A percentile compares a stretch with the other conserved stretches of the same genome.
Conservation (phyloP, 2,113 vertebrate species). For the Sinocyclocheilus anshuiensis region DNA sequence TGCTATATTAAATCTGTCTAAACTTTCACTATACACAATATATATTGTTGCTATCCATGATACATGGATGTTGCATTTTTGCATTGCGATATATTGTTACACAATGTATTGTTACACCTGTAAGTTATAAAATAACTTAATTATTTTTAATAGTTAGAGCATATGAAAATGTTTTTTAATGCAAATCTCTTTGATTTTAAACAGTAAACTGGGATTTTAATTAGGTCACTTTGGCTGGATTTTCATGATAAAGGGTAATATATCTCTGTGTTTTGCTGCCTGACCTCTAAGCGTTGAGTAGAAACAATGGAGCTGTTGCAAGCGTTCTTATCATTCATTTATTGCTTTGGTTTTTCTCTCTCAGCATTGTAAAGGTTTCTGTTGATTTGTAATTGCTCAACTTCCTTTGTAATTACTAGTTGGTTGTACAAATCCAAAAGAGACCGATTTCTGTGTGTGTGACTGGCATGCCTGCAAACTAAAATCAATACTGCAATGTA, state of each 20-base stretch:
- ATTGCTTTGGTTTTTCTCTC: constrained; percentile 5
- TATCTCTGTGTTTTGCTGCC: background rate
- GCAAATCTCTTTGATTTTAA: background rate
- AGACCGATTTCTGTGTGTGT: constrained; percentile 10
- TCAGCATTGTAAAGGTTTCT: background rate
- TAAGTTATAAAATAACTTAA: too few relatives aligned
- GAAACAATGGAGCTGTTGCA: background rate
- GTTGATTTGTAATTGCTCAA: constrained; percentile 7
- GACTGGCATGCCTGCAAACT: constrained; percentile 38
- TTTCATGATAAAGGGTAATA: background rate
- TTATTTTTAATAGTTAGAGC: too few relatives aligned
- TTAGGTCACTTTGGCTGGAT: background rate
- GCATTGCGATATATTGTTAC: background rate
- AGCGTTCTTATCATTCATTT: background rate
- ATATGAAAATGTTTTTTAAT: background rate
- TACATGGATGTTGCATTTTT: background rate
- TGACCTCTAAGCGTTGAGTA: background rate
- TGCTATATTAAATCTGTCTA: background rate
- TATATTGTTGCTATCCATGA: background rate
- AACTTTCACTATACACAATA: background rate
- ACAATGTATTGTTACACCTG: background rate
- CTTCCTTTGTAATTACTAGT: constrained; percentile 7
- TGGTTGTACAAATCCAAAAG: constrained; percentile 27
- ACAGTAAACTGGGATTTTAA: background rate
- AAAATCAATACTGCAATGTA: constrained; percentile 46